Conservation (phyloP, 2,113 vertebrate species). For the Gymnorhina tibicen region DNA sequence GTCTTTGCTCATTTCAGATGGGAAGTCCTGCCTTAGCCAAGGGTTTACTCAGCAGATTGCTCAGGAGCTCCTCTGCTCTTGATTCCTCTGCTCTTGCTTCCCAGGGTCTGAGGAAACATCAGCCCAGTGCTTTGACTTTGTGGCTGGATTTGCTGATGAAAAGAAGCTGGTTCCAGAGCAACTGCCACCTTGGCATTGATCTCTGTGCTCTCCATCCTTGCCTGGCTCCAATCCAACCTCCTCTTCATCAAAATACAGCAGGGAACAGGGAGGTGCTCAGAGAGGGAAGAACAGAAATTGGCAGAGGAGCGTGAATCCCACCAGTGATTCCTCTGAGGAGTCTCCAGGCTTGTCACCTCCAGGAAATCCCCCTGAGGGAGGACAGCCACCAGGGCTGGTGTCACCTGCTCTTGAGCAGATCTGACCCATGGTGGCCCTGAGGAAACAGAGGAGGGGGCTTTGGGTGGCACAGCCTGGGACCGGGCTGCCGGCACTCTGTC, state of each 20-base stretch:
- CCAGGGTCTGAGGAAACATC: neutral
- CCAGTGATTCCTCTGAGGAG: neutral
- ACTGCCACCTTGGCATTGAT: neutral
- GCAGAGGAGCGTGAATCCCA: neutral
- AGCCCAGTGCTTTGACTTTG: neutral
- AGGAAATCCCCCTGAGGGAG: neutral
- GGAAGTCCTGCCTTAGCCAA: neutral
- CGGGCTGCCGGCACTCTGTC: neutral
- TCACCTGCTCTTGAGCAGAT: neutral
- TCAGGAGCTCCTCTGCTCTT: neutral
- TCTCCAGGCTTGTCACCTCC: neutral
- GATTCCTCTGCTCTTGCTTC: neutral
- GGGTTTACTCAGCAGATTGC: neutral
- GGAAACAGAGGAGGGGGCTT: neutral
- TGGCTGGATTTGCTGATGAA: neutral
- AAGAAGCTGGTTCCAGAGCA: neutral
- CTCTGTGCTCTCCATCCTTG: neutral
- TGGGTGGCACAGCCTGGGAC: neutral
- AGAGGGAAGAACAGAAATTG: neutral
- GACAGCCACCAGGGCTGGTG: neutral
- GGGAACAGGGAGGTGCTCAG: neutral
- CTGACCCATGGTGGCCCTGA: fast-evolving
- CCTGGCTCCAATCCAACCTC: neutral
- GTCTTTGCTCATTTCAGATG: neutral
- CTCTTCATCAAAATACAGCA: neutral